Conservation (phyloP, 35 echinoderm and acorn worm genomes). For the Patiria miniata region DNA sequence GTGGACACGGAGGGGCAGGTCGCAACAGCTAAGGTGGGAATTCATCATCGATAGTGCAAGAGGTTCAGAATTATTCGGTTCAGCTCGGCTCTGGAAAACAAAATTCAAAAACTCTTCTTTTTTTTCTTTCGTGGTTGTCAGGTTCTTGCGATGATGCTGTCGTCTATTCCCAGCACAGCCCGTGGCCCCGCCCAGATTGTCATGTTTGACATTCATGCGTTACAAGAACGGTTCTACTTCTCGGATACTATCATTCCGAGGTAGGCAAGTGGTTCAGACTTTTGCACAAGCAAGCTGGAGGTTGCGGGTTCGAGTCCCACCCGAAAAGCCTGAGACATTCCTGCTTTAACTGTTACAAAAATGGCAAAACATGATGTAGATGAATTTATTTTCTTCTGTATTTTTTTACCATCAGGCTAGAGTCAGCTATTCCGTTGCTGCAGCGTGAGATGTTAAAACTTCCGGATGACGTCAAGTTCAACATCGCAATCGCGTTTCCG, state of each 20-base stretch:
- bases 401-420: conserved; percentile 53
- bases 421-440: conserved; percentile 84
- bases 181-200: conserved; percentile 95
- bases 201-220: conserved; percentile 94
- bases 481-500: conserved; percentile 65
- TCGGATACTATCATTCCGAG: conserved; percentile 90
- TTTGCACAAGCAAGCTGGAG: no score
- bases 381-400: no score
- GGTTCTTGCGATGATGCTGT: conserved; percentile 87
- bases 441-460: conserved; percentile 71
- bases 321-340: no score
- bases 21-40: conserved; percentile 98
- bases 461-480: conserved; percentile 62
- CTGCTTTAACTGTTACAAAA: no score
- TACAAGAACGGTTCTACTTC: conserved; percentile 96
- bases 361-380: no score
- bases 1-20: conserved; percentile 95
- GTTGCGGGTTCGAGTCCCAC: no score
- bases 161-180: conserved; percentile 85
- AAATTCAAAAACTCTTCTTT: background rate
- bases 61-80: background rate
- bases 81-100: no score
- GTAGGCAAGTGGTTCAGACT: conserved; percentile 19
- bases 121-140: background rate
- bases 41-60: background rate